These are phyloP conservation scores for Andrena bicolor DNA, from an alignment of 2,888 invertebrate genomes.

Conservation along the genomic window DNA sequence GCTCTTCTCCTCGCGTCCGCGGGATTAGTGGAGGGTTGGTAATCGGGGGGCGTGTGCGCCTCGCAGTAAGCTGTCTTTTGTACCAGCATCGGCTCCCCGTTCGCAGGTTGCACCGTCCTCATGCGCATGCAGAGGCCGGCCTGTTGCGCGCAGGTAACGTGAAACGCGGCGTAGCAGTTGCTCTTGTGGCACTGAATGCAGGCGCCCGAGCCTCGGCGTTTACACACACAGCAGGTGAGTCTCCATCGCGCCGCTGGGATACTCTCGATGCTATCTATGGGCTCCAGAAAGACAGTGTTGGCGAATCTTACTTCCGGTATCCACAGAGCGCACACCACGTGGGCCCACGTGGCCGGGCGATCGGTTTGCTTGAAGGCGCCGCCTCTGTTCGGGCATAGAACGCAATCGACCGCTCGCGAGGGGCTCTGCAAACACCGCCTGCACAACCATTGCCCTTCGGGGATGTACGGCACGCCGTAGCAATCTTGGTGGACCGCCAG, in stretches of 20 bases:
- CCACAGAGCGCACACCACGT: constrained; percentile 99
- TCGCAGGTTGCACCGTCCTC: constrained; percentile 92
- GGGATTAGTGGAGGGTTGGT: constrained; percentile 83
- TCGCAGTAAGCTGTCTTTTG: constrained; percentile 99
- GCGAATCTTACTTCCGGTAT: constrained; percentile 99
- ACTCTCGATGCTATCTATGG: constrained; percentile 98
- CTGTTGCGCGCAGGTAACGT: constrained; percentile 99
- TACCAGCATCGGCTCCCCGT: constrained; percentile 92
- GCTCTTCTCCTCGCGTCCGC: constrained; percentile 85
- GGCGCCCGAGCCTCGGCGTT: constrained; percentile 96
- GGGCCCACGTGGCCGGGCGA: constrained; percentile 96
- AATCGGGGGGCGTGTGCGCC: constrained; percentile 93
- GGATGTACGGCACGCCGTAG: constrained; percentile 98
- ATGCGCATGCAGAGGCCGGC: constrained; percentile 98
- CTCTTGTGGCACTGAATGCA: constrained; percentile 99
- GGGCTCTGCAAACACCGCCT: constrained; percentile 98
- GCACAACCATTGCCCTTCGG: constrained; percentile 99
- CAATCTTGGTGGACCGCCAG: constrained; percentile 99
- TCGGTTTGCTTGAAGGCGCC: constrained; percentile 99
- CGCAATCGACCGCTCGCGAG: constrained; percentile 97
- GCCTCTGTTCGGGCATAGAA: constrained; percentile 98
- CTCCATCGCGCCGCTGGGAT: constrained; percentile 98
- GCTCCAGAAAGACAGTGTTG: constrained; percentile 98
- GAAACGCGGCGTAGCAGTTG: constrained; percentile 98
- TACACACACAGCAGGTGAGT: constrained; percentile 98